Evolutionary conservation across 2,888 invertebrate species (phyloP).

Genomic region (Eristalis tenax): DNA sequence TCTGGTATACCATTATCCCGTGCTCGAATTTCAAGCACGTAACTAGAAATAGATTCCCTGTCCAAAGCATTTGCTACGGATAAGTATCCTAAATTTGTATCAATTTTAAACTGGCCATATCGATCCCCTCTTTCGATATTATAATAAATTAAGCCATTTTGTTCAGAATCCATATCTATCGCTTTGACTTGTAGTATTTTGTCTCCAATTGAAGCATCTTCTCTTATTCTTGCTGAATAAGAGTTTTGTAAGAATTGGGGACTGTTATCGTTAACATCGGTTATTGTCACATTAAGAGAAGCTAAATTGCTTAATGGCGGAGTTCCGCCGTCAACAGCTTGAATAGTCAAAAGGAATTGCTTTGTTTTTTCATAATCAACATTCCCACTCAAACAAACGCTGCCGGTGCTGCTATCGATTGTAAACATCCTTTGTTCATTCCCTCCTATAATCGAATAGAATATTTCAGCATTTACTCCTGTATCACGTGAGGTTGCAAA

Average conservation of each 20-base stretch:
- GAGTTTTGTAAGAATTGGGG: slow-evolving; percentile 90
- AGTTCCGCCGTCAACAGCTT: slow-evolving; percentile 93
- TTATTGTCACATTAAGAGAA: slow-evolving; percentile 91
- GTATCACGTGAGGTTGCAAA: slow-evolving; percentile 95
- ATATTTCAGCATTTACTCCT: slow-evolving; percentile 95
- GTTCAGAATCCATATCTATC: slow-evolving; percentile 91
- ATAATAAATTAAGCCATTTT: slow-evolving; percentile 91
- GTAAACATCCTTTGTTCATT: slow-evolving; percentile 93
- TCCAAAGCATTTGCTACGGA: slow-evolving; percentile 89
- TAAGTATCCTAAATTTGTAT: slow-evolving; percentile 89
- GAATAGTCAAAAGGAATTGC: slow-evolving; percentile 93
- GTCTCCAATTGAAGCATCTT: slow-evolving; percentile 89
- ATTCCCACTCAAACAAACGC: slow-evolving; percentile 88
- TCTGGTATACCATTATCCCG: slow-evolving; percentile 91
- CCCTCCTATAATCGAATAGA: slow-evolving; percentile 92
- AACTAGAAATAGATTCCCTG: slow-evolving; percentile 89
- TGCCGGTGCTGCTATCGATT: slow-evolving; percentile 88
- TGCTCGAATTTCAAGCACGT: slow-evolving; percentile 90
- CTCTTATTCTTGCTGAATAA: slow-evolving; percentile 89
- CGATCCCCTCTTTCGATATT: slow-evolving; percentile 89
- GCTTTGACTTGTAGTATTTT: slow-evolving; percentile 90
- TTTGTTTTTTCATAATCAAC: slow-evolving; percentile 94
- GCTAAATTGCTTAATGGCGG: slow-evolving; percentile 95
- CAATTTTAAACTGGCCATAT: slow-evolving; percentile 89
- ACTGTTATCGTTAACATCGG: slow-evolving; percentile 93